Percentiles rank a stretch among this genome's conserved stretches.
Evolutionary conservation across 2,888 invertebrate genomes (phyloP).

Genomic region (Acanthopleura granulata): DNA sequence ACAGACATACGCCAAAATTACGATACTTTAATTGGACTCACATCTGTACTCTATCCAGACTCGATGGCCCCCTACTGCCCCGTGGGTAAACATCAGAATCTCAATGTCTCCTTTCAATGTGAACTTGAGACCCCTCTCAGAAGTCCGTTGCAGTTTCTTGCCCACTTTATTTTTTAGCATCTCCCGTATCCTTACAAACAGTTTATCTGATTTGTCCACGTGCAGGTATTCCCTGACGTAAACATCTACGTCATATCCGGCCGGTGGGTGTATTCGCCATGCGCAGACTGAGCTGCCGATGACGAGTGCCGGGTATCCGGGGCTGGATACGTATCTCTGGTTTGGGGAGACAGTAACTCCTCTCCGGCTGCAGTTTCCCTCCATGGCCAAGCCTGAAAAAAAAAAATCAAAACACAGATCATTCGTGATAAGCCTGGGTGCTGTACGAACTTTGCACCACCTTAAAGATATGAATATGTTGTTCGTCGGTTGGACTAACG

Average conservation of each 20-base stretch:
- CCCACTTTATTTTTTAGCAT: constrained; percentile 1
- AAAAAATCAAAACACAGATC: neutral
- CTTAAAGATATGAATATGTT: too few species aligned
- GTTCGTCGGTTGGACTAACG: too few species aligned
- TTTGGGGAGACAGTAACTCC: neutral
- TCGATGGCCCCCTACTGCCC: constrained; percentile 13
- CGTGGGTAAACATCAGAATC: constrained; percentile 14
- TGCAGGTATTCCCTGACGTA: constrained; percentile 13
- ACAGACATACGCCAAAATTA: too few species aligned
- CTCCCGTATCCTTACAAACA: constrained; percentile 3
- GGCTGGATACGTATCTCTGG: constrained; percentile 10
- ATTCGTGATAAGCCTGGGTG: too few species aligned
- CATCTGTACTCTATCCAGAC: constrained; percentile 14
- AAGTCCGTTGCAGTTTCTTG: constrained; percentile 5
- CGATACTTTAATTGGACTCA: neutral
- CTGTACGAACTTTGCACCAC: too few species aligned
- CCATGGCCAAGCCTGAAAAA: neutral
- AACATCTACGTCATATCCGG: constrained; percentile 17
- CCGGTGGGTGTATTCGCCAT: neutral
- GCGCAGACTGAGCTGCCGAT: constrained; percentile 13
- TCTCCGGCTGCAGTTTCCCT: neutral
- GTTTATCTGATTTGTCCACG: constrained; percentile 13
- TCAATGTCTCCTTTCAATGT: constrained; percentile 2
- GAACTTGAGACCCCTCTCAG: constrained; percentile 6
- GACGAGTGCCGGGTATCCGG: constrained; percentile 9